A percentile compares a stretch with the other conserved stretches of the same genome.
Evolutionary conservation across 2,797 vertebrate species (phyloP).

Genomic region (Trachops cirrhosus): DNA sequence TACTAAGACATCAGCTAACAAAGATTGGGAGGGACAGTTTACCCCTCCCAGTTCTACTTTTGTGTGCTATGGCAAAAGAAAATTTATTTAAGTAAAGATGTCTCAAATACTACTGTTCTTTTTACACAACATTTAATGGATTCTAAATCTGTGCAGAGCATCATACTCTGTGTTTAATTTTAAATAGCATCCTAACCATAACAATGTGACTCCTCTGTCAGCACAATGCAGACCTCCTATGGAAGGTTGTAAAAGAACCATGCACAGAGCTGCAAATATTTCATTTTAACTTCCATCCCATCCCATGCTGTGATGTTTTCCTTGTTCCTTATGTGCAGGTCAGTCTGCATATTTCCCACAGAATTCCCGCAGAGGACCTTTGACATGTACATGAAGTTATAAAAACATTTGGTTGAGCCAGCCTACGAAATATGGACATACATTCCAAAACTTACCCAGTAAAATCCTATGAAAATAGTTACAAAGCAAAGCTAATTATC

Average conservation of each 20-base stretch:
- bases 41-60: neutral
- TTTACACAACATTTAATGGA: constrained; percentile 5
- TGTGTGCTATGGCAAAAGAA: constrained; percentile 23
- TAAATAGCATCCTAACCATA: constrained; percentile 31
- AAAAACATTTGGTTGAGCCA: constrained; percentile 83
- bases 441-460: constrained; percentile 71
- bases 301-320: constrained; percentile 84
- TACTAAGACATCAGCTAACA: constrained; percentile 41
- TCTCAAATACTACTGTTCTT: neutral
- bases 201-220: constrained; percentile 53
- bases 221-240: constrained; percentile 52
- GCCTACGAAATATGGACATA: constrained; percentile 75
- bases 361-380: constrained; percentile 85
- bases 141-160: constrained; percentile 63
- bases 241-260: constrained; percentile 69
- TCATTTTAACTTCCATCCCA: constrained; percentile 77
- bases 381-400: constrained; percentile 79
- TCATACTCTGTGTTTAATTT: constrained; percentile 48
- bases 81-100: constrained; percentile 43
- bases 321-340: constrained; percentile 81
- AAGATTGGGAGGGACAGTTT: constrained; percentile 41
- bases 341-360: constrained; percentile 84
- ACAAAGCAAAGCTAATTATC: constrained; percentile 64
- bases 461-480: constrained; percentile 74
- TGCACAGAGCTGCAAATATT: constrained; percentile 75